Evolutionary conservation across 37 sponge, comb jelly and placozoan species (phyloP).

Genomic region (Cladorhizidae sp.): DNA sequence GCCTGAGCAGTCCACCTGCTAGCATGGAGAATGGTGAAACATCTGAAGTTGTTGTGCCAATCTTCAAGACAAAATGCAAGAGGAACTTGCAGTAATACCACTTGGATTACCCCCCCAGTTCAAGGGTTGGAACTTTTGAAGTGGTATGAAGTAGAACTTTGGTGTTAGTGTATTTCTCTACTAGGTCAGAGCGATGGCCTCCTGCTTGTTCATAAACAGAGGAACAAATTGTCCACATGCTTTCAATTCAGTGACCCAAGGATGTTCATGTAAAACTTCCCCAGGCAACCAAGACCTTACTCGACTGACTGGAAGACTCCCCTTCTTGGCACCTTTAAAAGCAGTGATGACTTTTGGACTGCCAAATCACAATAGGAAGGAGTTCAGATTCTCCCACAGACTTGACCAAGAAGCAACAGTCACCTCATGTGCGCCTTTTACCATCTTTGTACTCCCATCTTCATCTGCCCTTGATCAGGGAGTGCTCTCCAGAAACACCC

Average conservation of each 20-base stretch:
- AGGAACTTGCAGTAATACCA: slow-evolving; percentile 28
- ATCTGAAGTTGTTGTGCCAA: slow-evolving; percentile 40
- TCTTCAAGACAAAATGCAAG: slow-evolving; percentile 42
- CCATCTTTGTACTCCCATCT: slow-evolving; percentile 67
- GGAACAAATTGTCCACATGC: slow-evolving; percentile 26
- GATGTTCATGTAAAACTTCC: slow-evolving; percentile 40
- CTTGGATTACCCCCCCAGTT: slow-evolving; percentile 60
- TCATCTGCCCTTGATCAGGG: slow-evolving; percentile 43
- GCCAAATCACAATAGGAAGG: slow-evolving; percentile 72
- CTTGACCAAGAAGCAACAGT: not conserved
- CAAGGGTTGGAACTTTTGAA: slow-evolving; percentile 59
- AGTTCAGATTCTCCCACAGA: slow-evolving; percentile 29
- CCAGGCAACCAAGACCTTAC: slow-evolving; percentile 72
- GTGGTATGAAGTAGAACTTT: slow-evolving; percentile 59
- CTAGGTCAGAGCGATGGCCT: slow-evolving; percentile 58
- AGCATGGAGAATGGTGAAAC: slow-evolving; percentile 27
- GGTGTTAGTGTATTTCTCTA: slow-evolving; percentile 61
- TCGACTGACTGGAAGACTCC: slow-evolving; percentile 52
- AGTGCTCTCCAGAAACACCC: slow-evolving; percentile 50
- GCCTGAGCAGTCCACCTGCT: slow-evolving; percentile 47
- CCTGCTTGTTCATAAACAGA: slow-evolving; percentile 73
- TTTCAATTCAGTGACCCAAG: slow-evolving; percentile 32
- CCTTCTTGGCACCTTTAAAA: slow-evolving; percentile 53
- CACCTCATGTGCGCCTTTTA: slow-evolving; percentile 3
- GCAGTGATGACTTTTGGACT: slow-evolving; percentile 72